Base-by-base conservation (phyloP, 2,888 invertebrate species). In the Dryadula phaetusa region DNA sequence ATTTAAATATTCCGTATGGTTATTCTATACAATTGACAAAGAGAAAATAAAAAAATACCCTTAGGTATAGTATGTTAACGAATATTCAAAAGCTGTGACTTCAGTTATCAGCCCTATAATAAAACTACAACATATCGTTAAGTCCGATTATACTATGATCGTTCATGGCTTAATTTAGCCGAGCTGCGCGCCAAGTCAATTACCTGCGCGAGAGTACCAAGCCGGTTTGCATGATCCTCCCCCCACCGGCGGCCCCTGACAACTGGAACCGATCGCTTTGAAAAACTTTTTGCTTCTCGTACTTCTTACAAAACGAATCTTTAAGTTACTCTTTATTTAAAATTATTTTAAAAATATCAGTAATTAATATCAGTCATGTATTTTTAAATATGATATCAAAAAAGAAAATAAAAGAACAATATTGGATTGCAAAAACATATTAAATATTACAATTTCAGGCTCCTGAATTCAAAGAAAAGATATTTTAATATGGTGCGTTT, bases 111-210 rank as follows among this genome's bases (percentile, higher is more conserved):
- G n/a, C 42, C 2, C 12, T 75, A 79, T 79, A 82, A 82, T 80
- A 81, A 83, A 83, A 81, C 75, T 76, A 77, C 78, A 76, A 79
- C 75, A 72, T 72, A 76, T 77, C 78, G 77, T 80, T 84, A 83
- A 84, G 77, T 82, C 82, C 82, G 81, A 70, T 72, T 83, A 84
- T 78, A 82, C 82, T 82, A 82, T 79, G 60, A 82, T 85, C 81
- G 86, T 88, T 90, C 87, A 90, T 87, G 85, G 85, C 90, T 90
- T 88, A 89, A 90, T 90, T 88, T 87, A 86, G 83, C 82, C 80
- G 79, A 77, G 80, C 72, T 71, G 74, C 70, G 72, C 73, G 70
- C 75, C 70, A 70, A 87, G 87, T 86, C 87, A 86, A 85, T 90
- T 91, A 90, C 90, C 91, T 91, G 91, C 88, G 91, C 89, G 76